Base-by-base conservation (phyloP, 2,888 invertebrate species). In the Fragum whitleyi region DNA sequence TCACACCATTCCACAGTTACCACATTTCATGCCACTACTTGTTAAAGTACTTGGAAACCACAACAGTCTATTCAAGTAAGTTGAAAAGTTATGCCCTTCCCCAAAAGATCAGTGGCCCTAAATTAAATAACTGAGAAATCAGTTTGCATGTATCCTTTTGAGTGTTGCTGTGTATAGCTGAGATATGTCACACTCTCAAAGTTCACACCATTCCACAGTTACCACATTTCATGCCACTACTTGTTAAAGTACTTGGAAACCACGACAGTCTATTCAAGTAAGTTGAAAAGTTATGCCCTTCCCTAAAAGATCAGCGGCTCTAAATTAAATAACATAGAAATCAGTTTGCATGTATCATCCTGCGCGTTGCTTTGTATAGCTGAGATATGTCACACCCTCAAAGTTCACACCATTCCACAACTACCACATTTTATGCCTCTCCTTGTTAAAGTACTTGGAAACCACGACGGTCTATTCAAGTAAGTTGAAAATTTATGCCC, bases 351-450 rank as follows among this genome's bases (percentile, higher is more conserved):
- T 92, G 92, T 79, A n/a, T n/a, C n/a, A n/a, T n/a, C n/a, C n/a
- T n/a, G n/a, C n/a, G 91, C 91, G n/a, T 82, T 94, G 79, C 85
- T 94, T 79, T 93, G 93, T 86, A 85, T 95, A 28, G 96, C 97
- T 0, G 97, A 97, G 94, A 94, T 98, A 32, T 96, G 97, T 83
- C 95, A 95, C 55, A 96, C 96, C 82, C 95, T 98, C 86, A 96
- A 96, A 92, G 96, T 96, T 0, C 96, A 97, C 88, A 96, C 97
- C 0, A 95, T 98, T 62, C 95, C 96, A 29, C 95, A 96, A 81
- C 94, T 98, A n/a, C 95, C 96, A 1, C 96, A 96, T 90, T 97
- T 97, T 90, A 96, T 98, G 95, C 97, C 97, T 0, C 69, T 86
- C 3, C 79, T 94, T 6, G 57, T 94, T 39, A 68, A 79, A 1